Percentiles rank a stretch among this genome's conserved stretches.
Conservation (phyloP, 1,140 invertebrate genomes). For the Cotesia typhae region DNA sequence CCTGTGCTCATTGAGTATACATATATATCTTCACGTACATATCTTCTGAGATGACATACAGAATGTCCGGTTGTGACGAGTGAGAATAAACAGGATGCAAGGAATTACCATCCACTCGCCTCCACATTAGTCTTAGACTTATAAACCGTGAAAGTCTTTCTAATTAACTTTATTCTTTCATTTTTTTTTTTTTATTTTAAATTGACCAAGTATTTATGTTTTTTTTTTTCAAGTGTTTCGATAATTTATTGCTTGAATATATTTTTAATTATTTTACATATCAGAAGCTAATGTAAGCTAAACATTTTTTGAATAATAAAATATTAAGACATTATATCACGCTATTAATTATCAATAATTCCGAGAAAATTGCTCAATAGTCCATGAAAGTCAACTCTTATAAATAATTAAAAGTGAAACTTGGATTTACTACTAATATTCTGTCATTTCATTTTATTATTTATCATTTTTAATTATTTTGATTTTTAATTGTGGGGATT, state of each 20-base stretch:
- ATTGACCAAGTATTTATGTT: not conserved
- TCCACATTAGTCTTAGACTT: not conserved
- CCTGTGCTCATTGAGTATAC: conserved; percentile 4
- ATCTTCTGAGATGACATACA: not conserved
- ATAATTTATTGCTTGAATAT: not conserved
- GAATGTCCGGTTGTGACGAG: conserved; percentile 10
- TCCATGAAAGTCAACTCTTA: not conserved
- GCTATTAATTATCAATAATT: conserved; percentile 25
- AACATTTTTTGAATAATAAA: conserved; percentile 1
- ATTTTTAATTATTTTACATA: not conserved
- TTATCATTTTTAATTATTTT: conserved; percentile 20
- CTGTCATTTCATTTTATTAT: conserved; percentile 24
- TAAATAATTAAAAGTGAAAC: conserved; percentile 20
- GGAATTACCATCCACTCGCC: conserved; percentile 24
- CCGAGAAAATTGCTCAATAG: conserved; percentile 29
- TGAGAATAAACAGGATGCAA: conserved; percentile 33
- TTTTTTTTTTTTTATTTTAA: not conserved
- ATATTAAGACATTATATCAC: not conserved
- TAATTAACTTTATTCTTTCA: too few relatives aligned
- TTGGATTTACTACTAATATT: not conserved
- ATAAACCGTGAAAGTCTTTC: too few relatives aligned
- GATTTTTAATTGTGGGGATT: too few relatives aligned
- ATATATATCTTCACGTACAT: not conserved
- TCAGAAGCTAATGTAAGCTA: not conserved
- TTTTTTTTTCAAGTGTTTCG: too few relatives aligned